phyloP scores from a whole-genome alignment of 2,113 vertebrate genomes.

The Pedionomus torquatus region DNA sequence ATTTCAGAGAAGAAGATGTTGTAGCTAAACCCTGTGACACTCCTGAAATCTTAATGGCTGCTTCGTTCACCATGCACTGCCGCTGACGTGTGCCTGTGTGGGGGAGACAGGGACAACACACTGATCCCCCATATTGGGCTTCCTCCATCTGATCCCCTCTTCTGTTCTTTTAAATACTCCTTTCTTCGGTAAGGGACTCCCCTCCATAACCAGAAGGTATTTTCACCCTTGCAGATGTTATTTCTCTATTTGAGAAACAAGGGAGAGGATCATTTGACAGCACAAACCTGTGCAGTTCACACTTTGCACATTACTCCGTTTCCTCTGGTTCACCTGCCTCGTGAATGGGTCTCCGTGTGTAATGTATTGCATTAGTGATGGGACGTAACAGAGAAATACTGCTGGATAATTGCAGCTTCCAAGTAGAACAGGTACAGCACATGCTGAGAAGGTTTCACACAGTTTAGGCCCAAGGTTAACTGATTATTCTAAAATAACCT shows the following conservation, averaged over 20 bases:
- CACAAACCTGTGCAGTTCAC: neutral
- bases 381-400: neutral
- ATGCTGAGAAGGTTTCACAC: neutral
- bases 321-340: neutral
- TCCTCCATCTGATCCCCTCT: neutral
- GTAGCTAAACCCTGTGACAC: neutral
- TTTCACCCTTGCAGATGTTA: neutral
- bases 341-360: neutral
- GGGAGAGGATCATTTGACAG: neutral
- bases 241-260: neutral
- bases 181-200: neutral
- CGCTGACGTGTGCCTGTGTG: neutral
- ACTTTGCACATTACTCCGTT: neutral
- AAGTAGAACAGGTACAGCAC: neutral
- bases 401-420: neutral
- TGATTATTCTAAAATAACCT: conserved; percentile 1
- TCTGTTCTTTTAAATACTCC: neutral
- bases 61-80: neutral
- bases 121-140: neutral
- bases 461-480: neutral
- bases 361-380: neutral
- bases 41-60: neutral
- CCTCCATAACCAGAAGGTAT: neutral
- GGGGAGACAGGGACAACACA: neutral
- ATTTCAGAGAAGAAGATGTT: neutral